Percentiles rank a stretch among this genome's conserved stretches.
Conservation (phyloP, 1,140 invertebrate genomes). For the Drosophila bipectinata region DNA sequence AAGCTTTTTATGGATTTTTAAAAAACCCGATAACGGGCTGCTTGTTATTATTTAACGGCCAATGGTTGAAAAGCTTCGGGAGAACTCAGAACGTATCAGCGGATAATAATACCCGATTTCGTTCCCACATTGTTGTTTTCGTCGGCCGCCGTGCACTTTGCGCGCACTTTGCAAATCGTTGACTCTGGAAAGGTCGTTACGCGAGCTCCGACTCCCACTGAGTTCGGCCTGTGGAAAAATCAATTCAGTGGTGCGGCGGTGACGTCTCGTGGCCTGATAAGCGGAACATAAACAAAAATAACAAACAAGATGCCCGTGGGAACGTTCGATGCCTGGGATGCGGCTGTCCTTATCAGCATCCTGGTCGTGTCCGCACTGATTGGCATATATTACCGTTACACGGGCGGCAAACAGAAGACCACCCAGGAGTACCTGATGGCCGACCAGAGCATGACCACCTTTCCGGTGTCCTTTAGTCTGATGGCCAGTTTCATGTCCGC, state of each 20-base stretch:
- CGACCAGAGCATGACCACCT: conserved; percentile 84
- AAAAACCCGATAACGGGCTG: too few relatives aligned
- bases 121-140: conserved; percentile 33
- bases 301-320: conserved; percentile 47
- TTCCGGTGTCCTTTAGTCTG: conserved; percentile 93
- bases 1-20: too few relatives aligned
- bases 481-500: conserved; percentile 98
- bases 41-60: neutral
- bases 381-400: conserved; percentile 93
- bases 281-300: neutral
- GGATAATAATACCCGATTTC: conserved; percentile 5
- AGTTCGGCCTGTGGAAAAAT: conserved; percentile 55
- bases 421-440: conserved; percentile 85
- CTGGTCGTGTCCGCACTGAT: conserved; percentile 88
- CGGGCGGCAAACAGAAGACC: conserved; percentile 94
- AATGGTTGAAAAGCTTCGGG: neutral
- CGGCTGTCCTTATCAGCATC: conserved; percentile 87
- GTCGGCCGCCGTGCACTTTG: conserved; percentile 25
- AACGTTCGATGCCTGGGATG: conserved; percentile 85
- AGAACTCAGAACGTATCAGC: neutral
- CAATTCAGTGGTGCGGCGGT: conserved; percentile 43
- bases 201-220: conserved; percentile 23
- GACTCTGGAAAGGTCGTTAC: conserved; percentile 65
- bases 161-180: conserved; percentile 53
- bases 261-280: conserved; percentile 17